Evolutionary conservation across 1,140 invertebrate species (phyloP).

Genomic region (Brachionus koreanus): DNA sequence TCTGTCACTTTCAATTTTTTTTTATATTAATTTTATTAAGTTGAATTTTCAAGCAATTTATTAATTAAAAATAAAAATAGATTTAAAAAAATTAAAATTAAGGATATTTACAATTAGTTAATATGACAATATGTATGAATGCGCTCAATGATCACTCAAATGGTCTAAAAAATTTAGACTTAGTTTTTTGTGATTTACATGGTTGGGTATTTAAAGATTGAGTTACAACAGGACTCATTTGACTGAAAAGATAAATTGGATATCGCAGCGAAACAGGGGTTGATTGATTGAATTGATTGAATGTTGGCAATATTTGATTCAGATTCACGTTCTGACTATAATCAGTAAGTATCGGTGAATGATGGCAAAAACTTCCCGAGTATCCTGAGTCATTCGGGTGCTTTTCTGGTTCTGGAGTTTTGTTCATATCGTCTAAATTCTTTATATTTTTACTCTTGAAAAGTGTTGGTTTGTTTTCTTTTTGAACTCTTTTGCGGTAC

Average conservation of each 20-base stretch:
- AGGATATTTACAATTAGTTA: too few relatives aligned
- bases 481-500: conserved; percentile 30
- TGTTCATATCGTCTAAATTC: not conserved
- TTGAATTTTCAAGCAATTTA: too few relatives aligned
- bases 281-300: not conserved
- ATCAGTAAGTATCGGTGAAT: not conserved
- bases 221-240: not conserved
- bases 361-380: not conserved
- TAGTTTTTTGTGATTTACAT: not conserved
- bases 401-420: not conserved
- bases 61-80: too few relatives aligned
- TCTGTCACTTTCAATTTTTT: too few relatives aligned
- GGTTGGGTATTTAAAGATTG: not conserved
- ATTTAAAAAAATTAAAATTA: too few relatives aligned
- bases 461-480: not conserved
- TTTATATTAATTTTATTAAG: too few relatives aligned
- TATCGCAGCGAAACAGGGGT: not conserved
- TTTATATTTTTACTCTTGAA: not conserved
- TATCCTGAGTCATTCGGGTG: not conserved
- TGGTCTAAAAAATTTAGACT: not conserved
- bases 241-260: not conserved
- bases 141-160: conserved; percentile 14
- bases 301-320: not conserved
- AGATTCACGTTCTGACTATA: too few relatives aligned
- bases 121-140: too few relatives aligned